Evolutionary conservation across 2,797 vertebrate genomes (phyloP).

Genomic region (Hirundo rustica): DNA sequence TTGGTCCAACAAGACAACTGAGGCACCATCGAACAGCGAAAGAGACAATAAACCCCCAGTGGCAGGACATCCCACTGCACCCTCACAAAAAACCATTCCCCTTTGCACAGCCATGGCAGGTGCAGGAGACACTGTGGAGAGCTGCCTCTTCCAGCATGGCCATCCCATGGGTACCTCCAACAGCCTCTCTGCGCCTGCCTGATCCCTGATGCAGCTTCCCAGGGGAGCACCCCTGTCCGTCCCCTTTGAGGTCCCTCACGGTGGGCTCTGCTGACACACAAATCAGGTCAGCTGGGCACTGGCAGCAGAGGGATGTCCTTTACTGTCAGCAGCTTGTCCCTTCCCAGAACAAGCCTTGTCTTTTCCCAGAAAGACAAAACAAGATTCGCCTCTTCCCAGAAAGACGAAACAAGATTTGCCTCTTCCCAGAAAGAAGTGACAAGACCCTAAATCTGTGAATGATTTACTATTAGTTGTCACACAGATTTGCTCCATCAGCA

Average conservation of each 20-base stretch:
- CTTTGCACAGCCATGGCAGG: accelerated
- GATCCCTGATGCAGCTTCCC: neutral
- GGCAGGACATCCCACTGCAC: neutral
- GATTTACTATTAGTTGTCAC: neutral
- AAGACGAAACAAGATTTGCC: neutral
- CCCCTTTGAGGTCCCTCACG: neutral
- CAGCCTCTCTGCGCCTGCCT: neutral
- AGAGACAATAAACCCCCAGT: accelerated
- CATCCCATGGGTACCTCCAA: accelerated
- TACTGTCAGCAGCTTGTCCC: neutral
- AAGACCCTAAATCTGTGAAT: neutral
- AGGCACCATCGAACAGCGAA: accelerated
- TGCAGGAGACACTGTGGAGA: neutral
- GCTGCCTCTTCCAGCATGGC: accelerated
- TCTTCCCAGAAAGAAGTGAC: neutral
- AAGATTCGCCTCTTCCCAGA: neutral
- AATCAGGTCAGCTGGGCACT: neutral
- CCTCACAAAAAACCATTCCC: accelerated
- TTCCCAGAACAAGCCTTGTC: neutral
- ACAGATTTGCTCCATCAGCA: accelerated
- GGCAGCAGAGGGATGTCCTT: neutral
- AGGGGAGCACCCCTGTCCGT: neutral
- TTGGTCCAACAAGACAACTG: accelerated
- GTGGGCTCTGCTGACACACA: neutral
- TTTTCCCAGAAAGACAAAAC: neutral